Base-by-base conservation (phyloP, 2,113 vertebrate genomes). In the Alethe castanea region DNA sequence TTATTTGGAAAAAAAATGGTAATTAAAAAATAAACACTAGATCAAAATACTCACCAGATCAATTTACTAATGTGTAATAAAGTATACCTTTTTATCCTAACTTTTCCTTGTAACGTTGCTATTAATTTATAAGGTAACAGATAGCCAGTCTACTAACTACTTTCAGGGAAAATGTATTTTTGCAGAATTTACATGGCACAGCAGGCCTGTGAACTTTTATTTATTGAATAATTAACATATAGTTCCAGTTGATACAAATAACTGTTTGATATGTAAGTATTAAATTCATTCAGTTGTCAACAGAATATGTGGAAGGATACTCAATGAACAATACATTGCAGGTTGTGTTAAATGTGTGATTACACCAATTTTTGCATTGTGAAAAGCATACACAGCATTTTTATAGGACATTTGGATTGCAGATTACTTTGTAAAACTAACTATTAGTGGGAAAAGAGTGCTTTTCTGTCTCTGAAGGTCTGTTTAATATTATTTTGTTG, bases 351-450 rank as follows among this genome's bases (percentile, higher is more conserved):
- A 89, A 92, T 71, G 56, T 42, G 14, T 81, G 77, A 81, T 81
- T 94, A 79, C 24, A 72, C 28, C 36, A 72, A 69, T 54, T 65
- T 31, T 87, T 89, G 36, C 45, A 91, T 64, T 84, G 40, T 23
- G 16, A 62, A 92, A 89, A 66, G 26, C 61, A 69, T 33, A 48
- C 2, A 2, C 76, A 57, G 57, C 56, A 66, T 87, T 94, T 94
- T 95, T 89, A 72, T 45, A 45, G 31, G 15, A 23, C 20, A 54
- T 59, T 95, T 92, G 18, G 26, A 77, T 91, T 87, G 86, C 70
- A 91, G 45, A 76, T 90, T 18, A 91, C 84, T 74, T 92, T 2
- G 3, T 88, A 70, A 88, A 95, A 74, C 54, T 91, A 91, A 92
- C 79, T 86, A 45, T 71, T 95, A 84, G 53, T 85, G 40, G 26